phyloP scores from a whole-genome alignment of 1,140 invertebrate genomes.

The Brachionus manjavacas region DNA sequence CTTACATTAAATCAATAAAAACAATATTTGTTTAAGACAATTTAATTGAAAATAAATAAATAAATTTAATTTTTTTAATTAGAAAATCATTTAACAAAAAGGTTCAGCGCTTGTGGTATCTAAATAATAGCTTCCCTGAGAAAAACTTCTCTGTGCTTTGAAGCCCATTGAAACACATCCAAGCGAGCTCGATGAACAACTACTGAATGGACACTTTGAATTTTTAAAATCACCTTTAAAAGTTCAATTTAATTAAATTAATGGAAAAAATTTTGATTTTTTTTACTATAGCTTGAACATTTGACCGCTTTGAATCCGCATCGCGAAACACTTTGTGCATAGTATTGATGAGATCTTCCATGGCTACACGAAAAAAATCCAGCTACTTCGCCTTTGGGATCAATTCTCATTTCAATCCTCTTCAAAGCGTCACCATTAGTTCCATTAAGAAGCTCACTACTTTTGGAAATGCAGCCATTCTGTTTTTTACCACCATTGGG shows the following conservation, averaged over 20 bases:
- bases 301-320: not conserved
- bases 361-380: constrained; percentile 4
- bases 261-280: not conserved
- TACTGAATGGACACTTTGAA: not conserved
- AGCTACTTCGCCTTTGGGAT: not conserved
- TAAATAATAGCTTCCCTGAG: not conserved
- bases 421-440: not conserved
- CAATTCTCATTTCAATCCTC: not conserved
- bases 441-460: not conserved
- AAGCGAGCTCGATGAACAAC: not conserved
- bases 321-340: not conserved
- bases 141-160: not conserved
- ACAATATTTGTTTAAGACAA: too few relatives aligned
- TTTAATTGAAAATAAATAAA: not conserved
- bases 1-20: too few relatives aligned
- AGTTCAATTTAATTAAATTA: not conserved
- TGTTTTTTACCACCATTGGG: constrained; percentile 61
- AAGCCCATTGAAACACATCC: constrained; percentile 6
- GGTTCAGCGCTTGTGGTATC: not conserved
- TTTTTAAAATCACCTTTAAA: not conserved
- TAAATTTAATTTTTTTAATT: not conserved
- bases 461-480: not conserved
- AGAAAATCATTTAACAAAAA: not conserved
- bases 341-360: not conserved
- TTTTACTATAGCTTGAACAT: not conserved